A percentile compares a stretch with the other conserved stretches of the same genome.
Evolutionary conservation across 2,797 vertebrate genomes (phyloP).

Genomic region (Holocentrus rufus): DNA sequence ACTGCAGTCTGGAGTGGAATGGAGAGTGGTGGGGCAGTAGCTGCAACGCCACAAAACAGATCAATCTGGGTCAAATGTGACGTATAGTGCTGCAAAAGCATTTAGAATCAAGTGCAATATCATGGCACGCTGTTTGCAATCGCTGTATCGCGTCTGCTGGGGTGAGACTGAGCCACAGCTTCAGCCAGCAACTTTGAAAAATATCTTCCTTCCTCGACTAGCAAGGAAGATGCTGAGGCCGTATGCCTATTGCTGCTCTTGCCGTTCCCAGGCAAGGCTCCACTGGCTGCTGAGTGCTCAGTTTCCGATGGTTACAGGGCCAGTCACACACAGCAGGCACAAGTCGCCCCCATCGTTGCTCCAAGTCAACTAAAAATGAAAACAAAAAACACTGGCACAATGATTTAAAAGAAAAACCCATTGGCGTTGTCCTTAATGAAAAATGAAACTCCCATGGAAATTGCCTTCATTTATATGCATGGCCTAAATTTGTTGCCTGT

Average conservation of each 20-base stretch:
- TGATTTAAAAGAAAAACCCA: slow-evolving; percentile 62
- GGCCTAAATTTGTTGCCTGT: slow-evolving; percentile 73
- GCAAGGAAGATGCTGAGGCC: slow-evolving; percentile 46
- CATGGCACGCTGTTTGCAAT: slow-evolving; percentile 7
- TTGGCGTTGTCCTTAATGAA: slow-evolving; percentile 56
- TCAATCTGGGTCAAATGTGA: slow-evolving; percentile 68
- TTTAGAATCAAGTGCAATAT: slow-evolving; percentile 55
- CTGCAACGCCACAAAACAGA: slow-evolving; percentile 62
- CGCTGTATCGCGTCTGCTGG: slow-evolving; percentile 28
- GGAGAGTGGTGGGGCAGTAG: slow-evolving; percentile 45
- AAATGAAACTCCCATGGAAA: slow-evolving; percentile 72
- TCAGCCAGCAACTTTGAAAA: slow-evolving; percentile 40
- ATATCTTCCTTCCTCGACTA: slow-evolving; percentile 36
- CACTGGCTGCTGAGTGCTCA: slow-evolving; percentile 32
- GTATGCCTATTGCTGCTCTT: slow-evolving; percentile 25
- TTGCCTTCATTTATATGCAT: slow-evolving; percentile 71
- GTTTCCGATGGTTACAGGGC: slow-evolving; percentile 35
- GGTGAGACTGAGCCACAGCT: slow-evolving; percentile 19
- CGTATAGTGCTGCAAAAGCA: slow-evolving; percentile 44
- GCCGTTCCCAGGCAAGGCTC: slow-evolving; percentile 9
- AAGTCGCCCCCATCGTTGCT: slow-evolving; percentile 46
- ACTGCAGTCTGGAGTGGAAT: slow-evolving; percentile 27
- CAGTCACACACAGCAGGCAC: slow-evolving; percentile 33
- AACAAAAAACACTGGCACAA: slow-evolving; percentile 65
- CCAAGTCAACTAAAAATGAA: slow-evolving; percentile 44